Evolutionary conservation across 2,113 vertebrate species (phyloP), one percentile per base, ranked within the genome.

Genomic region (Conger conger): DNA sequence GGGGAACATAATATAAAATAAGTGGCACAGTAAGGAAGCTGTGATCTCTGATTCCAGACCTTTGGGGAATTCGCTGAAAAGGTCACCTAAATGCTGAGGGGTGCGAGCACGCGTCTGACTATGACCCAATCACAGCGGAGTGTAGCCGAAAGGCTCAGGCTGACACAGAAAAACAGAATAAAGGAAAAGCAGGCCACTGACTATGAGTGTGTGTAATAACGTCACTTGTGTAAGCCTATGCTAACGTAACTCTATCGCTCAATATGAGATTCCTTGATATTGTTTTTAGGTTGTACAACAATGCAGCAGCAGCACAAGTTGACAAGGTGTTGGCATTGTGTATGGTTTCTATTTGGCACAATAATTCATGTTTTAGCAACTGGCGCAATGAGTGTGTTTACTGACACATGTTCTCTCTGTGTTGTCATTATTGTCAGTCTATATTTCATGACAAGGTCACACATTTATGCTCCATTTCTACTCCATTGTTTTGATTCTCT

Each of bases 1-100:
- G 35, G 18, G 13, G 76, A 78, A 37, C 76, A 37, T 35, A 78
- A 78, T 78, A 36, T 78, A 37, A 53, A 23, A n/a, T 86, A 82
- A n/a, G 79, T 53, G 36, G 79, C 53, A 33, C 8, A 30, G 42
- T 3, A 27, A 5, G 38, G 84, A 63, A 27, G 27, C 73, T 45
- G 54, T 33, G 84, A 68, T 85, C 80, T 84, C 27, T 40, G 35
- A 63, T 79, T 73, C 5, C 63, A 57, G 76, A 76, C 88, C 85
- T 83, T 13, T 11, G 1, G 84, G 83, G 85, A 53, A 85, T 87
- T 83, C 81, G 80, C n/a, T 30, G 2, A 9, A 90, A 90, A 91
- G 89, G 86, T 91, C 86, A 85, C 40, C 40, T 87, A 79, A 86
- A 88, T 37, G 36, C 84, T 84, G 53, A 82, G 63, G 38, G 76